phyloP scores from a whole-genome alignment of 2,113 vertebrate genomes.

The Poeciliopsis turrubarensis region DNA sequence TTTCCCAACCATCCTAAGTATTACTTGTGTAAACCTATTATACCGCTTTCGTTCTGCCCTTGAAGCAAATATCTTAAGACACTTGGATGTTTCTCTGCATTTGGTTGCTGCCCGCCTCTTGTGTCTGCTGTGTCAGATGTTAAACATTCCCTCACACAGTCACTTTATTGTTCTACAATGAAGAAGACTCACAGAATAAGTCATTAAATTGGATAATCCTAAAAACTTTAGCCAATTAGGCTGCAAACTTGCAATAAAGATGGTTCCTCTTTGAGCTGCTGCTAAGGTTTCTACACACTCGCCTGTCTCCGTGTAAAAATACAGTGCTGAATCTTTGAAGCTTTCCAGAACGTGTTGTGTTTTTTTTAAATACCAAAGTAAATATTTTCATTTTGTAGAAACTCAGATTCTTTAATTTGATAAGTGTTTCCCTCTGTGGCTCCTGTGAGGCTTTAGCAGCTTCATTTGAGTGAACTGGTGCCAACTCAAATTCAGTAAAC shows the following conservation, averaged over 20 bases:
- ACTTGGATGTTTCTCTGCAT: background rate
- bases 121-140: conserved; percentile 18
- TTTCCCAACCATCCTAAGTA: conserved; percentile 31
- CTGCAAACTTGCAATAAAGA: background rate
- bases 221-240: conserved; percentile 18
- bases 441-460: background rate
- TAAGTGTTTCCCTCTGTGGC: background rate
- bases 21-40: conserved; percentile 48
- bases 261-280: background rate
- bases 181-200: conserved; percentile 13
- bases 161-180: conserved; percentile 6
- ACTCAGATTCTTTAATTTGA: background rate
- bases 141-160: conserved; percentile 7
- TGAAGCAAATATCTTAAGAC: conserved; percentile 12
- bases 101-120: background rate
- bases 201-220: conserved; percentile 16
- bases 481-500: background rate
- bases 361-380: background rate
- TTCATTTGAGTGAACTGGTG: background rate
- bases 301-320: background rate
- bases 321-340: background rate
- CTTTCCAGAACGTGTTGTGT: background rate
- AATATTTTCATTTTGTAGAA: background rate
- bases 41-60: conserved; percentile 31
- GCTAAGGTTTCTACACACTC: background rate